Percentiles rank a stretch among this genome's conserved stretches.
These are phyloP conservation scores for Idaea aversata DNA, from an alignment of 2,888 invertebrate species.

Conservation along the genomic window DNA sequence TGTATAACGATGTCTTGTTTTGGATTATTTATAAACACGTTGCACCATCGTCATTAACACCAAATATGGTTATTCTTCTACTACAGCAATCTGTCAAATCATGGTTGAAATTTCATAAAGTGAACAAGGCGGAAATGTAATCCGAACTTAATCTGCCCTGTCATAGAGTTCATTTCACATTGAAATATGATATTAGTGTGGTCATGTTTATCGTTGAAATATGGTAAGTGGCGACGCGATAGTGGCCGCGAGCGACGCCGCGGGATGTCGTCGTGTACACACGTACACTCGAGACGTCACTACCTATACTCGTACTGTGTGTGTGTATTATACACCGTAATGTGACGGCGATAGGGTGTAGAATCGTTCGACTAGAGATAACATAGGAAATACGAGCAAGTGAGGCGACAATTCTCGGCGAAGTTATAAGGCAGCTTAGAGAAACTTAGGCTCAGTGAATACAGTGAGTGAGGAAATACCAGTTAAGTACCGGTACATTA, in stretches of 20 bases:
- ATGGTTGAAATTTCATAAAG: neutral
- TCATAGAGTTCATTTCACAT: slow-evolving; percentile 4
- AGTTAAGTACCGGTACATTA: neutral
- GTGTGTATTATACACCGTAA: slow-evolving; percentile 11
- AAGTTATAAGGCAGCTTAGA: neutral
- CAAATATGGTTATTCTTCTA: neutral
- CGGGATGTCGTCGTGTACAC: slow-evolving; percentile 17
- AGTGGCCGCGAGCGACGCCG: slow-evolving; percentile 22
- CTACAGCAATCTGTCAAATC: neutral
- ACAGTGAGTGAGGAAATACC: neutral
- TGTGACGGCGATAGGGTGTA: neutral
- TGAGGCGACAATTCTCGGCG: neutral
- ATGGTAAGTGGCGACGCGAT: slow-evolving; percentile 31
- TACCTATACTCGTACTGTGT: slow-evolving; percentile 6
- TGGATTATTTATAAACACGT: too few species aligned
- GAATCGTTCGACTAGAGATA: neutral
- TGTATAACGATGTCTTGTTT: too few species aligned
- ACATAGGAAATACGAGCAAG: neutral
- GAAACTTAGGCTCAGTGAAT: neutral
- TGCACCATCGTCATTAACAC: too few species aligned
- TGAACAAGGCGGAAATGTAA: neutral
- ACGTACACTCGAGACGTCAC: slow-evolving; percentile 13
- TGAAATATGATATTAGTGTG: slow-evolving; percentile 9
- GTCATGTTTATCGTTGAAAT: slow-evolving; percentile 30
- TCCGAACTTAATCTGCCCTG: neutral